These are phyloP conservation scores for Gandaritis pyraliata DNA, from an alignment of 2,888 invertebrate genomes.

Conservation along the genomic window DNA sequence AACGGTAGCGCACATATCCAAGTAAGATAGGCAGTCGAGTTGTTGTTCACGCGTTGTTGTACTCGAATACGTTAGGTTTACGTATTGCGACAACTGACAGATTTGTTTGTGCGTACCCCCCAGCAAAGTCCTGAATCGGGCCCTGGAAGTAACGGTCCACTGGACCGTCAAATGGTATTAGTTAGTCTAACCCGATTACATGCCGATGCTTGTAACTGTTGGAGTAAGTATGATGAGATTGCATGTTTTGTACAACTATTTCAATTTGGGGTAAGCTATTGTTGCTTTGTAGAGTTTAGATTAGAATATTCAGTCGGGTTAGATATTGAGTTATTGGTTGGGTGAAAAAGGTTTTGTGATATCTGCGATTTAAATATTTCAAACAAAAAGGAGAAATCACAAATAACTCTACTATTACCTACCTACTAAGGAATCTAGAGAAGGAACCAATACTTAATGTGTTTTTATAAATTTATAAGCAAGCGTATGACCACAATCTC, in stretches of 20 bases:
- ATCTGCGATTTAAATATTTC: neutral
- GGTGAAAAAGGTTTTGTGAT: neutral
- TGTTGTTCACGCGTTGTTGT: too few relatives aligned
- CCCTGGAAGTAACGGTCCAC: slow-evolving; percentile 42
- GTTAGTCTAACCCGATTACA: slow-evolving; percentile 69
- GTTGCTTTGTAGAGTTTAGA: slow-evolving; percentile 6
- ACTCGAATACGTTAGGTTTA: too few relatives aligned
- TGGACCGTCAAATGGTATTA: slow-evolving; percentile 68
- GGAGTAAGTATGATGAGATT: slow-evolving; percentile 47
- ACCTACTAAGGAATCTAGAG: too few relatives aligned
- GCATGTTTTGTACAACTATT: slow-evolving; percentile 37
- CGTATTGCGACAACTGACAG: too few relatives aligned
- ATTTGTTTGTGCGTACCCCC: too few relatives aligned
- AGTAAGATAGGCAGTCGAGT: too few relatives aligned
- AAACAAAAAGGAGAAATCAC: too few relatives aligned
- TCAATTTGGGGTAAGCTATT: slow-evolving; percentile 24
- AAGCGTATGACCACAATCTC: too few relatives aligned
- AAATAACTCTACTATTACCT: too few relatives aligned
- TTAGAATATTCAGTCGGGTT: slow-evolving; percentile 2
- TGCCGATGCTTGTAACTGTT: slow-evolving; percentile 50
- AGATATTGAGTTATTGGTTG: slow-evolving; percentile 1
- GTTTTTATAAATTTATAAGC: too few relatives aligned
- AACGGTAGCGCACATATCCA: too few relatives aligned
- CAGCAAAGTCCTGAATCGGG: slow-evolving; percentile 21
- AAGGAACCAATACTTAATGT: too few relatives aligned